These are phyloP conservation scores for Timema cristinae DNA, from an alignment of 2,888 invertebrate species.

Conservation along the genomic window DNA sequence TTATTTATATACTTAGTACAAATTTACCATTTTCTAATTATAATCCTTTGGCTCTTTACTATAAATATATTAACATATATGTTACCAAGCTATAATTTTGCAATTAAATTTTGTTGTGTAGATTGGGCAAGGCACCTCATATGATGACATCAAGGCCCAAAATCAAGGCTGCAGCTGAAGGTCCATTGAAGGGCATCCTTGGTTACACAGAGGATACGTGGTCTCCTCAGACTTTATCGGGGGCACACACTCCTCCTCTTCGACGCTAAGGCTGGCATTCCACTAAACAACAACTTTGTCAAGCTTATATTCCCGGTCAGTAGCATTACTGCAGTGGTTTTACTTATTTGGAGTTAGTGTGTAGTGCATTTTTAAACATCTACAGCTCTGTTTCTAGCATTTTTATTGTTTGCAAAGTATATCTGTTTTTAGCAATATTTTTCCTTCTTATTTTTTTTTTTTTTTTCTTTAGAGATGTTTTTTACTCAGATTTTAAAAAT, in stretches of 20 bases:
- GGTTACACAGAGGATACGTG: slow-evolving; percentile 55
- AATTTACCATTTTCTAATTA: too few species aligned
- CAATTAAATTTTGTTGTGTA: neutral
- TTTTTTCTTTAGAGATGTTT: too few species aligned
- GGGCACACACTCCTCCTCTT: slow-evolving; percentile 52
- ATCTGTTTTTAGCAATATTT: too few species aligned
- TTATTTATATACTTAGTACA: too few species aligned
- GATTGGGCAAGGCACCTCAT: slow-evolving; percentile 38
- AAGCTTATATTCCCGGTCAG: slow-evolving; percentile 57
- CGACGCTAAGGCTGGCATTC: slow-evolving; percentile 57
- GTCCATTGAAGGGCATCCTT: slow-evolving; percentile 48
- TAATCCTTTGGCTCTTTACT: too few species aligned
- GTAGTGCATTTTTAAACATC: neutral
- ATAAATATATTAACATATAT: neutral
- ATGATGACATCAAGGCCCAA: slow-evolving; percentile 49
- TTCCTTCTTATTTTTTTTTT: too few species aligned
- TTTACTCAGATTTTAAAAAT: too few species aligned
- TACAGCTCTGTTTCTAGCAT: too few species aligned
- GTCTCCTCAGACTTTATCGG: slow-evolving; percentile 56
- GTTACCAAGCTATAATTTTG: neutral
- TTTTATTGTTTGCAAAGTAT: too few species aligned
- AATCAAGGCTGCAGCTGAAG: slow-evolving; percentile 47
- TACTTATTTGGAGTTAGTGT: neutral
- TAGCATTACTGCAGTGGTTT: neutral
- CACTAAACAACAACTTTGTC: slow-evolving; percentile 54